Conservation (phyloP, 2,113 vertebrate genomes). For the Clarias gariepinus region DNA sequence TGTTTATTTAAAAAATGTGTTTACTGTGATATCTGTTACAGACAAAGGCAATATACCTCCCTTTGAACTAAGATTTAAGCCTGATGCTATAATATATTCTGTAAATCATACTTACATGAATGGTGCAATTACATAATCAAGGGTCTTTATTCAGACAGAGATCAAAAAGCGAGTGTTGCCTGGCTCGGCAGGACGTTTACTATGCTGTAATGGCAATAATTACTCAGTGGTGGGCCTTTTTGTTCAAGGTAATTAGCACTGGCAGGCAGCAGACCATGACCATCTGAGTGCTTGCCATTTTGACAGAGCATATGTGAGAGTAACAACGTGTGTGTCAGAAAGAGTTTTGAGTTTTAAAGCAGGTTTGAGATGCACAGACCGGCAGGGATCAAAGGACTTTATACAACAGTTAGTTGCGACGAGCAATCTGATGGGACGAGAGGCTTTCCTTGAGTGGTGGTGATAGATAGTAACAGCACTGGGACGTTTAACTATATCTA, state of each 20-base stretch:
- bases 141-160: constrained; percentile 5
- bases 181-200: constrained; percentile 9
- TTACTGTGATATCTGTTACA: neutral
- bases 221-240: constrained; percentile 17
- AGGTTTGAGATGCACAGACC: constrained; percentile 15
- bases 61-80: neutral
- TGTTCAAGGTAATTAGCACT: constrained; percentile 21
- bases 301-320: constrained; percentile 15
- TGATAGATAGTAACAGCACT: too few relatives aligned
- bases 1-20: neutral
- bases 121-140: constrained; percentile 32
- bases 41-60: neutral
- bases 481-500: too few relatives aligned
- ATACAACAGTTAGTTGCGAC: neutral
- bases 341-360: constrained; percentile 6
- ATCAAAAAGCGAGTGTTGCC: neutral
- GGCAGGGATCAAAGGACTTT: neutral
- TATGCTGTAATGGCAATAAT: constrained; percentile 11
- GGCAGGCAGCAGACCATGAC: constrained; percentile 29
- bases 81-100: neutral
- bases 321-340: constrained; percentile 13
- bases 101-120: neutral
- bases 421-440: too few relatives aligned
- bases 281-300: constrained; percentile 18
- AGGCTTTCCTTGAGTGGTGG: too few relatives aligned